Conservation (phyloP, 2,888 invertebrate species). For the Beris morrisii region DNA sequence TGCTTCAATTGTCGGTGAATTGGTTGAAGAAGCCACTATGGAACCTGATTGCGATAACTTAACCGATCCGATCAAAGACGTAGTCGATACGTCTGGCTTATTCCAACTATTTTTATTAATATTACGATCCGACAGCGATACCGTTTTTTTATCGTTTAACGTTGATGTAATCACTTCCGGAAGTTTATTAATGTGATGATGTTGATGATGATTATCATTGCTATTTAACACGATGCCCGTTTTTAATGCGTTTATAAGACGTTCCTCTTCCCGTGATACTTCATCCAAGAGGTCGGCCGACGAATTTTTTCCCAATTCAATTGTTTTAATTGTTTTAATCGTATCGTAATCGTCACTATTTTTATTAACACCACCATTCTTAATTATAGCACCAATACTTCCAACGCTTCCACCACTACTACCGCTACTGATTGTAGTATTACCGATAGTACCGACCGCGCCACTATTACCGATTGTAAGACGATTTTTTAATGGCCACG, state of each 20-base stretch:
- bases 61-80: slow-evolving; percentile 32
- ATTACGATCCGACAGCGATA: slow-evolving; percentile 23
- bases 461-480: slow-evolving; percentile 41
- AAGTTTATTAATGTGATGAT: slow-evolving; percentile 38
- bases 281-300: slow-evolving; percentile 61
- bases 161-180: slow-evolving; percentile 43
- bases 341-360: slow-evolving; percentile 20
- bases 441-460: slow-evolving; percentile 25
- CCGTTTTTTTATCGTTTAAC: slow-evolving; percentile 36
- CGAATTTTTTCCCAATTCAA: slow-evolving; percentile 27
- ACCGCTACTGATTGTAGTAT: slow-evolving; percentile 5
- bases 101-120: slow-evolving; percentile 32
- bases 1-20: neutral
- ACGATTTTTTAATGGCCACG: slow-evolving; percentile 64
- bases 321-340: slow-evolving; percentile 32
- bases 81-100: slow-evolving; percentile 34
- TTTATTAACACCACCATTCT: slow-evolving; percentile 34
- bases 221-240: slow-evolving; percentile 68
- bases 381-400: slow-evolving; percentile 30
- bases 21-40: slow-evolving; percentile 38
- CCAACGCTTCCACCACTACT: neutral
- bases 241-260: slow-evolving; percentile 75
- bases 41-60: slow-evolving; percentile 36
- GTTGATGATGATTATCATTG: slow-evolving; percentile 45
- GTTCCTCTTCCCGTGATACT: slow-evolving; percentile 80